A percentile compares a stretch with the other conserved stretches of the same genome.
Evolutionary conservation across 2,113 vertebrate species (phyloP).

Genomic region (Chaetops frenatus): DNA sequence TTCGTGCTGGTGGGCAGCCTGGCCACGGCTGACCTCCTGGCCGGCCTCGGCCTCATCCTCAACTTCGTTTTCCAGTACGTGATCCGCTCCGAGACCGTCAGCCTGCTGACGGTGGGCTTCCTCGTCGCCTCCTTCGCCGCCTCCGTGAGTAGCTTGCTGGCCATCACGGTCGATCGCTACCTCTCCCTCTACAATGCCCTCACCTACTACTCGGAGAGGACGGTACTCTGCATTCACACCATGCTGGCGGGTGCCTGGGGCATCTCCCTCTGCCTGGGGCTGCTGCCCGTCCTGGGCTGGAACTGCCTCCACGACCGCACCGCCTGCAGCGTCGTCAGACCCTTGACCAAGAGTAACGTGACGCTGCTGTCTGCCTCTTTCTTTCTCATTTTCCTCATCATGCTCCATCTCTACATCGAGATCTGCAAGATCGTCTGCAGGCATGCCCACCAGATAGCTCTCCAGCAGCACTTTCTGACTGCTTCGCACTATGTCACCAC

Average conservation of each 20-base stretch:
- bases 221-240: constrained; percentile 85
- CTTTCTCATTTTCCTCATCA: constrained; percentile 87
- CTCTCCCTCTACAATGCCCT: constrained; percentile 95
- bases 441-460: constrained; percentile 96
- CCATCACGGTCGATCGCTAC: constrained; percentile 96
- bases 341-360: constrained; percentile 88
- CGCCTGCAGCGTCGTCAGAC: constrained; percentile 89
- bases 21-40: constrained; percentile 92
- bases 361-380: constrained; percentile 86
- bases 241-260: constrained; percentile 91
- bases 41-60: constrained; percentile 91
- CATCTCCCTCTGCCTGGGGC: constrained; percentile 84
- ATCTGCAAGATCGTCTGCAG: constrained; percentile 97
- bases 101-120: constrained; percentile 93
- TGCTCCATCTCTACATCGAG: constrained; percentile 92
- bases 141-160: constrained; percentile 92
- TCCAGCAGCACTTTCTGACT: constrained; percentile 96
- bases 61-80: constrained; percentile 96
- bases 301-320: constrained; percentile 85
- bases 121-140: constrained; percentile 94
- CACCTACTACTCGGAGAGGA: constrained; percentile 95
- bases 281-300: constrained; percentile 93
- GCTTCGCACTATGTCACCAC: constrained; percentile 91
- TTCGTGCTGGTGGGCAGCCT: constrained; percentile 94
- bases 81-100: constrained; percentile 90